Evolutionary conservation across 2,113 vertebrate genomes (phyloP).

Genomic region (Ardeotis arabs): DNA sequence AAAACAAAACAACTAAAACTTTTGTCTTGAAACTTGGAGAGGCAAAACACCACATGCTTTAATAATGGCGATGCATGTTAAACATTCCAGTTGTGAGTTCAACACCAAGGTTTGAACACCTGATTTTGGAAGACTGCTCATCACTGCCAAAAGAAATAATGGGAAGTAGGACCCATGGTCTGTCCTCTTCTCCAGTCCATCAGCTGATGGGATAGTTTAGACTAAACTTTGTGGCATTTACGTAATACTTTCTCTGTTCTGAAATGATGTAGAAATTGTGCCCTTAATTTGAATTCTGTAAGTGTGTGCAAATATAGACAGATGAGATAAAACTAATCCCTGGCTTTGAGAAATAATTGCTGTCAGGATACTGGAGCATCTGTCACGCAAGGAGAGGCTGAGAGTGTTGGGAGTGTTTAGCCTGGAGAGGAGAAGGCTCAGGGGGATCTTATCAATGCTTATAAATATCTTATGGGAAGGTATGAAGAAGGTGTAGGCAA

Average conservation of each 20-base stretch:
- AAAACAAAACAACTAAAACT: background rate
- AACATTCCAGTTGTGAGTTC: background rate
- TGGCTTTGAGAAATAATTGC: background rate
- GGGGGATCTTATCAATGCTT: background rate
- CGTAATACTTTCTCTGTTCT: background rate
- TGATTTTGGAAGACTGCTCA: background rate
- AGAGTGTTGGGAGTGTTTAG: background rate
- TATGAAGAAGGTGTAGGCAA: background rate
- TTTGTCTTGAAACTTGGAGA: background rate
- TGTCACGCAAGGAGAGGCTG: background rate
- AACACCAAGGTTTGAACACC: background rate
- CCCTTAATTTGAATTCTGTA: background rate
- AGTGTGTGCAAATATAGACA: background rate
- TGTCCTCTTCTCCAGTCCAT: background rate
- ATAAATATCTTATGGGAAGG: background rate
- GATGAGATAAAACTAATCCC: background rate
- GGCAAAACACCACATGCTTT: background rate
- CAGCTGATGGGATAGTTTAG: background rate
- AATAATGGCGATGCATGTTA: background rate
- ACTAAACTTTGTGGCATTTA: background rate
- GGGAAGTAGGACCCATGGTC: background rate
- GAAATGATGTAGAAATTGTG: background rate
- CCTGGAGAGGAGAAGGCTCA: background rate
- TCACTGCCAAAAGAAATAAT: background rate
- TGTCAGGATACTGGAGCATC: background rate